Conservation (phyloP, 2,113 vertebrate genomes). For the Butorides virescens region DNA sequence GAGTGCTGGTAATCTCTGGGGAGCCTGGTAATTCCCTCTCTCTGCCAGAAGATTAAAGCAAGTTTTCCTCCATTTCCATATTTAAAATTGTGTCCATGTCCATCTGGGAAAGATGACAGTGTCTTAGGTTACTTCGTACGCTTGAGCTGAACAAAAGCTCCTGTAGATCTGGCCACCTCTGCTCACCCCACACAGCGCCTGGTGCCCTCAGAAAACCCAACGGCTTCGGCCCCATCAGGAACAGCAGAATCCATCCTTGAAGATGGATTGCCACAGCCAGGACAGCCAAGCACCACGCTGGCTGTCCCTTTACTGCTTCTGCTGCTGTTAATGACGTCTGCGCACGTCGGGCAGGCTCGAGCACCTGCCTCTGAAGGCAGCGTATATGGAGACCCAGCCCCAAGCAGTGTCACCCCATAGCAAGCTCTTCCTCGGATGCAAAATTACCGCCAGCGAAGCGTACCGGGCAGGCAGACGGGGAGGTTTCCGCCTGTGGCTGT, state of each 20-base stretch:
- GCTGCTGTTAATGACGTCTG: accelerated
- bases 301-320: neutral
- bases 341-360: accelerated
- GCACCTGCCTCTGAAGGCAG: neutral
- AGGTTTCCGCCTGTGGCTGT: neutral
- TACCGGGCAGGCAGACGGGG: neutral
- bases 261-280: accelerated
- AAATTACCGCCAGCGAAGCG: accelerated
- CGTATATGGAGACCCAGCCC: accelerated
- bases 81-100: neutral
- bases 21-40: neutral
- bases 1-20: neutral
- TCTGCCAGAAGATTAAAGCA: neutral
- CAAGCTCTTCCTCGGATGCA: neutral
- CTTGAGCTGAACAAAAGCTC: neutral
- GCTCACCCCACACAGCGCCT: neutral
- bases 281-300: accelerated
- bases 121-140: neutral
- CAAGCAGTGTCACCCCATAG: neutral
- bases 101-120: neutral
- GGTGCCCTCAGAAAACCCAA: neutral
- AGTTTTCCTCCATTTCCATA: neutral
- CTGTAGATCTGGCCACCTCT: neutral
- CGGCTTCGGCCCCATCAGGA: accelerated
- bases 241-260: neutral